Base-by-base conservation (phyloP, 2,797 vertebrate genomes). In the Rhabdomys pumilio region DNA sequence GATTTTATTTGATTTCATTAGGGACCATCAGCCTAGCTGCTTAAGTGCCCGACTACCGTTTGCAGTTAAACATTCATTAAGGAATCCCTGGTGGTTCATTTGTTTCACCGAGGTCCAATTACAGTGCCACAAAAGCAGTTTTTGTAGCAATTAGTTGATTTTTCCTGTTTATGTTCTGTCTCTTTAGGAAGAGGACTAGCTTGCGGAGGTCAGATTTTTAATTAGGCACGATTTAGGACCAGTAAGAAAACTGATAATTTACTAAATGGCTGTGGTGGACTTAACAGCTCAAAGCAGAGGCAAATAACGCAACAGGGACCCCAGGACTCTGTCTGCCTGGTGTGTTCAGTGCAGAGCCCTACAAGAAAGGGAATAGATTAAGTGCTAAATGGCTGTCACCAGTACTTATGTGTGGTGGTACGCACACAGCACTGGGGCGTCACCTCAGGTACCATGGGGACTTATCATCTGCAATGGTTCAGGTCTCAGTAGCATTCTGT, bases 131-230 rank as follows among this genome's bases (percentile, higher is more conserved):
- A 98, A 99, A 99, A 98, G 99, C 98, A 98, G 98, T 98, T 99
- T 99, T 99, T 99, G 98, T 98, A 98, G 99, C 99, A 99, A 99
- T 99, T 99, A 99, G 99, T 98, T 98, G 99, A 99, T 99, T 99
- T 99, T 99, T 99, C 99, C 99, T 99, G 99, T 99, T 99, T 99
- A 99, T 99, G 98, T 99, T 99, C 99, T 98, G 98, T 99, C 98
- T 99, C 98, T 98, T 99, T 98, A 99, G 99, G 98, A 99, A 99
- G 98, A 99, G 98, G 98, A 99, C 99, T 99, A 98, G 98, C 98
- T 98, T 97, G 97, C 97, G 96, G 98, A 99, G 99, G 99, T 99
- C 99, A 99, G 98, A 97, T 98, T 99, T 99, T 99, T 99, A 99
- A 99, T 99, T 99, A 99, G 99, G 97, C 96, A 97, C 99, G 98